Base-by-base conservation (phyloP, 1,140 invertebrate genomes). In the Drosophila santomea region DNA sequence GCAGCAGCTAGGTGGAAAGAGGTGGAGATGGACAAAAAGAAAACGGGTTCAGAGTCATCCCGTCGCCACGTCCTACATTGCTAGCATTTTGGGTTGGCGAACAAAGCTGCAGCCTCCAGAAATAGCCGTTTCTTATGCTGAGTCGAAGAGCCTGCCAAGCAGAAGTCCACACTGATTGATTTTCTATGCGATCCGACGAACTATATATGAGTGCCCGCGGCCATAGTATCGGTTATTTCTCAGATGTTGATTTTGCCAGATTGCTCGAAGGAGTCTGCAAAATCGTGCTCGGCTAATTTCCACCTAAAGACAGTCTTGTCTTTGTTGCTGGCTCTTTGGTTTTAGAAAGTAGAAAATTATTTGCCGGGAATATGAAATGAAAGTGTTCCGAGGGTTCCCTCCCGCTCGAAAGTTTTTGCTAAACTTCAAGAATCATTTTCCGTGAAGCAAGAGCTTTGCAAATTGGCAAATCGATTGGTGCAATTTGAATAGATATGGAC, bases 201-300 rank as follows among this genome's bases (percentile, higher is more conserved):
- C 38, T 12, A 12, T 39, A 39, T 14, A 39, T 56, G 35, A 32
- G 14, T 14, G 68, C 78, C 61, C 35, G 60, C 36, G 66, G 81
- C 57, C 63, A 83, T 76, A 68, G 83, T 79, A 78, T 86, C 28
- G 50, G 60, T 67, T 17, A 52, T 75, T 75, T 48, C 60, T 38
- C 57, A 66, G 60, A 44, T 59, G 52, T 48, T 80, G 64, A 36
- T 41, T 41, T 51, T 66, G 61, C 20, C 25, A 39, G 39, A 44
- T 55, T 7, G 28, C 38, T 8, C 17, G 14, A 48, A 10, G 47
- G 28, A 17, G 20, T n/a, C 28, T 4, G 50, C 35, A 50, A 64
- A 88, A 51, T 86, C 83, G 84, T 88, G 84, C 84, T 84, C 84
- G 45, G 41, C 76, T 89, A 88, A 88, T 88, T 88, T 89, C 84